phyloP scores from a whole-genome alignment of 2,113 vertebrate genomes.

The Alosa alosa region DNA sequence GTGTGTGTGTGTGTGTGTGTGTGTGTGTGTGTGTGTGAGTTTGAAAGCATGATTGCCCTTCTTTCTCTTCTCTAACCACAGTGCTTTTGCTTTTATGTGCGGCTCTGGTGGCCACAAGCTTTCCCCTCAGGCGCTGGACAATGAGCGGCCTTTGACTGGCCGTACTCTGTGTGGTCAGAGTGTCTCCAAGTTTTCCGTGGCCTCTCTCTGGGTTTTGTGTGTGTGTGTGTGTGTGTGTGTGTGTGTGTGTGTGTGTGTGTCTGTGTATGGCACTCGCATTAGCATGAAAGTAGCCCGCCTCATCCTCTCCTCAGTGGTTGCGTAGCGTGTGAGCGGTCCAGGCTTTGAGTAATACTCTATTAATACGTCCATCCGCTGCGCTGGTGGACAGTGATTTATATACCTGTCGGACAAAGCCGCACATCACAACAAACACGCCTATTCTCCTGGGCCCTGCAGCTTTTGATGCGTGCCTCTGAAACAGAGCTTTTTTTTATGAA shows the following conservation, averaged over 20 bases:
- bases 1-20: not conserved
- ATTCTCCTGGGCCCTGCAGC: conserved; percentile 7
- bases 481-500: conserved; percentile 18
- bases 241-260: not conserved
- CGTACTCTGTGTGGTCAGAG: not conserved
- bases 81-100: not conserved
- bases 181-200: not conserved
- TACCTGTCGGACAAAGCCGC: conserved; percentile 33
- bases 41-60: not conserved
- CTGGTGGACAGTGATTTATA: conserved; percentile 47
- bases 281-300: conserved; percentile 37
- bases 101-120: not conserved
- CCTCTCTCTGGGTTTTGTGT: not conserved
- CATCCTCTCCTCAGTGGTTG: not conserved
- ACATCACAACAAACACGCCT: conserved; percentile 37
- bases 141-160: conserved; percentile 9
- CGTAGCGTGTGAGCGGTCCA: conserved; percentile 19
- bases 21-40: not conserved
- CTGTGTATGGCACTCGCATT: conserved; percentile 1
- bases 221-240: not conserved
- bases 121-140: conserved; percentile 6
- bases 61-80: not conserved
- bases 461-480: not conserved
- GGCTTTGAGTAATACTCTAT: conserved; percentile 44
- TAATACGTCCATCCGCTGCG: conserved; percentile 32